phyloP scores from a whole-genome alignment of 2,888 invertebrate genomes.

The Drosophila atroscutellata region DNA sequence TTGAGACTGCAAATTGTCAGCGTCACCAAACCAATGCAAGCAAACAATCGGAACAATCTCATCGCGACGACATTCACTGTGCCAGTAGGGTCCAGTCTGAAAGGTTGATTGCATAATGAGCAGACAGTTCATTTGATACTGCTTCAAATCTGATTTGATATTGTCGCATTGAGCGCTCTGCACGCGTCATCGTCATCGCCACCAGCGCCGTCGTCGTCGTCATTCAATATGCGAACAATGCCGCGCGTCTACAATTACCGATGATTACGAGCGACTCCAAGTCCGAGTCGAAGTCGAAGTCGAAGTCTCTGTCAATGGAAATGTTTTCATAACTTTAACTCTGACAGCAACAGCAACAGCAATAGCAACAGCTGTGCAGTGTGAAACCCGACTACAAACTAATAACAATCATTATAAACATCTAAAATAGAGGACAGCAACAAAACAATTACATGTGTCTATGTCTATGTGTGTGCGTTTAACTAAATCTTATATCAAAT shows the following conservation, averaged over 20 bases:
- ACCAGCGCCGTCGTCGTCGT: conserved; percentile 31
- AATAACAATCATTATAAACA: conserved; percentile 57
- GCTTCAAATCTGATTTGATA: conserved; percentile 65
- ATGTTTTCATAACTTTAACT: conserved; percentile 53
- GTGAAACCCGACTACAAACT: conserved; percentile 39
- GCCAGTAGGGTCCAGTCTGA: conserved; percentile 36
- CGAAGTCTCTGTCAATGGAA: conserved; percentile 38
- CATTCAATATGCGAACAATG: conserved; percentile 76
- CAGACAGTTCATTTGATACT: conserved; percentile 67
- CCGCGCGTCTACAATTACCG: conserved; percentile 67
- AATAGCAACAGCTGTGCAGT: conserved; percentile 30
- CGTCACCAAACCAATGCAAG: conserved; percentile 40
- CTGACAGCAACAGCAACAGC: conserved; percentile 11
- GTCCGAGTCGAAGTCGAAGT: conserved; percentile 16
- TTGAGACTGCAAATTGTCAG: conserved; percentile 62
- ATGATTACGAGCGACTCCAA: conserved; percentile 7
- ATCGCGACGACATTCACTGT: conserved; percentile 37
- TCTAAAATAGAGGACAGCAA: conserved; percentile 55
- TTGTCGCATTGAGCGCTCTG: conserved; percentile 56
- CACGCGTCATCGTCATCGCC: conserved; percentile 21
- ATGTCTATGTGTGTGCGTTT: conserved; percentile 8
- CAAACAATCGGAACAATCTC: conserved; percentile 35
- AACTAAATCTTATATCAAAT: conserved; percentile 38
- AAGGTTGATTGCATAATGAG: conserved; percentile 64
- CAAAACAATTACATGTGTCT: conserved; percentile 27